phyloP scores from a whole-genome alignment of 2,888 invertebrate species.

The Limnephilus lunatus region DNA sequence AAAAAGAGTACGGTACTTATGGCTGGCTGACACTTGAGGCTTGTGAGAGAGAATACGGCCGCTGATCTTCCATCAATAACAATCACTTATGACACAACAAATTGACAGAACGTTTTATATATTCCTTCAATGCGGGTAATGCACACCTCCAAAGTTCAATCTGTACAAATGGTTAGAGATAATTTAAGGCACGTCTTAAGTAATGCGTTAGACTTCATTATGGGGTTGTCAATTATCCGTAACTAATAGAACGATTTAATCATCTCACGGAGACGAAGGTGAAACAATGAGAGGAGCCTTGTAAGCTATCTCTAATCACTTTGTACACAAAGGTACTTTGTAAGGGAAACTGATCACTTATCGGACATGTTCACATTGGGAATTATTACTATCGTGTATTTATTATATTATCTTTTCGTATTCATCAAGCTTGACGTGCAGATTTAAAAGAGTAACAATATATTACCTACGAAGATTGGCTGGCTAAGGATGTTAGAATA shows the following conservation, averaged over 20 bases:
- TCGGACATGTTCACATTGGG: conserved; percentile 8
- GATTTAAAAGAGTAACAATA: neutral
- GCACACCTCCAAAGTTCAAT: conserved; percentile 48
- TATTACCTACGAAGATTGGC: neutral
- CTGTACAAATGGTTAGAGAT: conserved; percentile 33
- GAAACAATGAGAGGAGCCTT: conserved; percentile 32
- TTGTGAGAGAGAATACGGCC: conserved; percentile 46
- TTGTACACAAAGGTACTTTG: conserved; percentile 17
- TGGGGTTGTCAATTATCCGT: conserved; percentile 47
- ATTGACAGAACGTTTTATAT: conserved; percentile 64
- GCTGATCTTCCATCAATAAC: conserved; percentile 64
- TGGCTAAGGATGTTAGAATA: neutral
- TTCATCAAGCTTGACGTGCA: neutral
- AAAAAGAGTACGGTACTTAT: conserved; percentile 63
- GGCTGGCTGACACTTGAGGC: conserved; percentile 52
- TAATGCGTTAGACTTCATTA: conserved; percentile 48
- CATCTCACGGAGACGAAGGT: conserved; percentile 27
- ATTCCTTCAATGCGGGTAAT: conserved; percentile 45
- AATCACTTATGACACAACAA: conserved; percentile 65
- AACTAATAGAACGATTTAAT: conserved; percentile 48
- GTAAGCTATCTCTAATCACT: conserved; percentile 41
- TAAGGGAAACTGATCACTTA: conserved; percentile 35
- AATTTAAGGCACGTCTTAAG: conserved; percentile 42
- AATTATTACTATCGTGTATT: conserved; percentile 1
- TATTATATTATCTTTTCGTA: neutral